Percentiles rank a stretch among this genome's conserved stretches.
phyloP scores from a whole-genome alignment of 30 jellyfish, hydroid and myxozoan genomes.

The Mastigias papua region DNA sequence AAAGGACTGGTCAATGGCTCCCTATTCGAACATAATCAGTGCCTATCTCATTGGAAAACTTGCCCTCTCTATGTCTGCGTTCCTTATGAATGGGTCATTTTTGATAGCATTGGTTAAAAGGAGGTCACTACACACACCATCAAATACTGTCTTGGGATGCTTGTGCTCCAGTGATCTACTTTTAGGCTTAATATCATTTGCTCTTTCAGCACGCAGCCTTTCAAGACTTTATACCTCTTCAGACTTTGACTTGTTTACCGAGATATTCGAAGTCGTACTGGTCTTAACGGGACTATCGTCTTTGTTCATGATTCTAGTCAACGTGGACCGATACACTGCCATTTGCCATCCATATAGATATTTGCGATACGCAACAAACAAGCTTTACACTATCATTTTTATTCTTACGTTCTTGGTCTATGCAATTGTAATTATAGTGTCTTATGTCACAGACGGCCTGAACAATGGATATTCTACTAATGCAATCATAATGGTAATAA shows the following conservation, averaged over 20 bases:
- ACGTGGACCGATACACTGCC: slow-evolving; percentile 22
- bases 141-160: slow-evolving; percentile 18
- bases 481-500: not conserved
- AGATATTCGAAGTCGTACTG: not conserved
- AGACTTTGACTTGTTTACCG: not conserved
- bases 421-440: not conserved
- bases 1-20: not conserved
- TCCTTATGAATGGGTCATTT: not conserved
- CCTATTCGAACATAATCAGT: not conserved
- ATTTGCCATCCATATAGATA: slow-evolving; percentile 9
- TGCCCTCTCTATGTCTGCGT: not conserved
- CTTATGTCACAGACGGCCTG: not conserved
- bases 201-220: not conserved
- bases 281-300: slow-evolving; percentile 15
- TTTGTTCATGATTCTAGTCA: not conserved
- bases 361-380: slow-evolving; percentile 8
- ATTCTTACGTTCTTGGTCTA: not conserved
- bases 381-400: not conserved
- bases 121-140: slow-evolving; percentile 26
- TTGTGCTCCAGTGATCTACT: slow-evolving; percentile 39
- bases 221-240: not conserved
- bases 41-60: not conserved
- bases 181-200: not conserved
- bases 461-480: not conserved
- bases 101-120: not conserved